A percentile compares a stretch with the other conserved stretches of the same genome.
Evolutionary conservation across 2,113 vertebrate species (phyloP).

Genomic region (Dasyprocta punctata): DNA sequence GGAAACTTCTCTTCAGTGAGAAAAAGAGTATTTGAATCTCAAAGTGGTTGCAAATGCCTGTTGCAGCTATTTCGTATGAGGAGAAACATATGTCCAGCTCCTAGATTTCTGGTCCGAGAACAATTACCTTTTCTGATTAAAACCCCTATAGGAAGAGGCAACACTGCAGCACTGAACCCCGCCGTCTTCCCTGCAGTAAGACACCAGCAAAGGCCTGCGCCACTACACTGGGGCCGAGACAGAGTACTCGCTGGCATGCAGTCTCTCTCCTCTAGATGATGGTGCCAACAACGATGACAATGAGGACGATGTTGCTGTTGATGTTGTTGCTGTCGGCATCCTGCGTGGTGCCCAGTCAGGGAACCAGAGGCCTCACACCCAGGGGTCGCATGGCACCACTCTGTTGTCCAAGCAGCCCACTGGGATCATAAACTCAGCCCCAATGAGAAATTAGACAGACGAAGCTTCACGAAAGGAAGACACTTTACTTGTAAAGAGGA

Average conservation of each 20-base stretch:
- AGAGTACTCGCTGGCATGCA: rapidly evolving
- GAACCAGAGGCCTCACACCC: neutral
- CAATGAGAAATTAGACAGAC: neutral
- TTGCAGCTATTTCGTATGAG: neutral
- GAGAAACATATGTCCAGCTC: neutral
- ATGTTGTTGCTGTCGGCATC: too few relatives aligned
- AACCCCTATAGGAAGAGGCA: neutral
- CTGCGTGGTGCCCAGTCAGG: neutral
- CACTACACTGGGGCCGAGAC: neutral
- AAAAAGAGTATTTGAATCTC: neutral
- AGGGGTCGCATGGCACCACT: neutral
- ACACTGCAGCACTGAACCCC: neutral
- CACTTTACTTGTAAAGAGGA: neutral
- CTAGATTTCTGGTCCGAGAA: neutral
- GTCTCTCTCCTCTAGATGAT: neutral
- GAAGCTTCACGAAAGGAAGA: neutral
- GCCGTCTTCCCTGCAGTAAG: neutral
- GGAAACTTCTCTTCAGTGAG: neutral
- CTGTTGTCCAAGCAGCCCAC: neutral
- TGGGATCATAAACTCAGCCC: neutral
- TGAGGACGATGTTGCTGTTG: neutral
- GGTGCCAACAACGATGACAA: too few relatives aligned
- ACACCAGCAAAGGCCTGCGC: neutral
- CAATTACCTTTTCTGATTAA: neutral
- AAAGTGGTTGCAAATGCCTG: neutral